Base-by-base conservation (phyloP, 1,140 invertebrate species). In the Drosophila tristis region DNA sequence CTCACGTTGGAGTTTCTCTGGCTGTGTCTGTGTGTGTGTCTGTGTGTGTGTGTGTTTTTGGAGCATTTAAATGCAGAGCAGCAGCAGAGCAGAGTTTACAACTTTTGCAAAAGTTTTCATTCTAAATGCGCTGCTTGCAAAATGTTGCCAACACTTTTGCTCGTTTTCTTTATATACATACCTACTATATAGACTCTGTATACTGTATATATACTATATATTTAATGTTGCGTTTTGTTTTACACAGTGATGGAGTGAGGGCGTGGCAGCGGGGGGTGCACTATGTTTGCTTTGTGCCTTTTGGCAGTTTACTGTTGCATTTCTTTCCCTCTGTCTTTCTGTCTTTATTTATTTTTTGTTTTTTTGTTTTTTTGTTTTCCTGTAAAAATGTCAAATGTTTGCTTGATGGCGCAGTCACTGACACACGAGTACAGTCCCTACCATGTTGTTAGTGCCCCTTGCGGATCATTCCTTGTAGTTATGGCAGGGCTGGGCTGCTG, bases 131-230 rank as follows among this genome's bases (percentile, higher is more conserved):
- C 70, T 72, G 56, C 42, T 35, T 35, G 9, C 31, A 35, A 72
- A 70, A 72, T 70, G 65, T 48, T 70, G 65, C 55, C 64, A 70
- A 70, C 68, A 72, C 68, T 72, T 70, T 72, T 67, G 35, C 63
- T 54, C 48, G 7, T 16, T 59, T 29, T 16, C 20, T 29, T 7
- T 63, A 26, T 7, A 47, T 70, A 31, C 3, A 39, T 47, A 4
- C 20, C 11, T 20, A 39, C 35, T 55, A 26, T 31, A 55, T 68
- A 13, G 20, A 20, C 20, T 20, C 2, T 20, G 20, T 16, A 8
- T 44, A 25, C 57, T 44, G 13, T 39, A 0, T 2, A 6, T 20
- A 20, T 62, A 20, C 20, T 2, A 26, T 7, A 47, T 70, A 31
- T 51, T 20, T 26, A n/a, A n/a, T 45, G 43, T 45, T 57, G 42